Percentiles rank a stretch among this genome's conserved stretches.
Evolutionary conservation across 2,797 vertebrate species (phyloP).

Genomic region (Gymnopithys bicolor): DNA sequence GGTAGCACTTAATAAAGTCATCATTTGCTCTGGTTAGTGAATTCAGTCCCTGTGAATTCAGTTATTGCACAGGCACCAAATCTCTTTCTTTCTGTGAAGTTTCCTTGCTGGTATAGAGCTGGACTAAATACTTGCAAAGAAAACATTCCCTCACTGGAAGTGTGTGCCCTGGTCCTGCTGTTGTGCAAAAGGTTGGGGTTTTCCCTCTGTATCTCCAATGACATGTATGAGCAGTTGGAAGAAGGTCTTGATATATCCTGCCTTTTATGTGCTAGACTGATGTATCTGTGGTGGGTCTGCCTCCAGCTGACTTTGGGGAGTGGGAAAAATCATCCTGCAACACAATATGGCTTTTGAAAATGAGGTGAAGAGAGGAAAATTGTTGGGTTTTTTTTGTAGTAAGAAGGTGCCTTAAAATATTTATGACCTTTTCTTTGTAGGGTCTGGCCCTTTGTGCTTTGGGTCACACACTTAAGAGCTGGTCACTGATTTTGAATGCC

Average conservation of each 20-base stretch:
- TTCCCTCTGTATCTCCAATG: not conserved
- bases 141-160: not conserved
- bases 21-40: not conserved
- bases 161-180: accelerated
- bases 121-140: not conserved
- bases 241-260: not conserved
- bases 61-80: not conserved
- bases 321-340: not conserved
- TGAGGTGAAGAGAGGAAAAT: not conserved
- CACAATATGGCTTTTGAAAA: not conserved
- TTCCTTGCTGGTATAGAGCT: not conserved
- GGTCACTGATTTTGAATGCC: slow-evolving; percentile 2
- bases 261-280: not conserved
- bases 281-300: not conserved
- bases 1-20: not conserved
- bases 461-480: not conserved
- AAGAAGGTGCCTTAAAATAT: not conserved
- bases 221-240: not conserved
- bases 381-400: not conserved
- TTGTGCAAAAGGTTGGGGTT: not conserved
- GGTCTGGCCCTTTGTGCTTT: not conserved
- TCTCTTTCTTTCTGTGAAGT: not conserved
- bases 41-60: not conserved
- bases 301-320: not conserved
- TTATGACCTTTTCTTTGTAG: not conserved